phyloP scores from a whole-genome alignment of 2,888 invertebrate genomes.

The Phytoseiulus persimilis region DNA sequence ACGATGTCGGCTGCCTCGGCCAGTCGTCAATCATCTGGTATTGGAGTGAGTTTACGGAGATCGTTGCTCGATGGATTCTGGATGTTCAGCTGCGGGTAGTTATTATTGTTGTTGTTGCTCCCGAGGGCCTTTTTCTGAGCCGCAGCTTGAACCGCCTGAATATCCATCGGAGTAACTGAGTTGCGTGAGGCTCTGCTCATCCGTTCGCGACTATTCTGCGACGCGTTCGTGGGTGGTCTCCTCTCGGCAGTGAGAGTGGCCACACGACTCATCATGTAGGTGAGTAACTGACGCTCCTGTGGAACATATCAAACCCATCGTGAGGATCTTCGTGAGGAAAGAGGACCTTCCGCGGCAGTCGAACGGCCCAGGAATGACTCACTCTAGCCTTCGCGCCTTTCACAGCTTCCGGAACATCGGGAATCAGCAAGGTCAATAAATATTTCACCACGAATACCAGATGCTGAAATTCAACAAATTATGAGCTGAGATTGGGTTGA shows the following conservation, averaged over 20 bases:
- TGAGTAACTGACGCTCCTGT: constrained; percentile 33
- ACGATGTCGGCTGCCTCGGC: neutral
- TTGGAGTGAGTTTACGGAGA: neutral
- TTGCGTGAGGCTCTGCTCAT: constrained; percentile 6
- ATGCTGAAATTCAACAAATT: constrained; percentile 41
- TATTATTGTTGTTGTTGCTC: constrained; percentile 21
- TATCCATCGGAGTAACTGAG: constrained; percentile 21
- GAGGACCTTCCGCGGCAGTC: neutral
- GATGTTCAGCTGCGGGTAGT: neutral
- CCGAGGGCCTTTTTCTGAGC: neutral
- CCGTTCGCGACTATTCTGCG: constrained; percentile 12
- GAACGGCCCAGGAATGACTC: neutral
- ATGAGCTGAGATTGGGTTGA: constrained; percentile 42
- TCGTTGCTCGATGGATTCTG: neutral
- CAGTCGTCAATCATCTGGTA: constrained; percentile 22
- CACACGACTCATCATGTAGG: constrained; percentile 33
- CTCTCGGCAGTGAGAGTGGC: constrained; percentile 22
- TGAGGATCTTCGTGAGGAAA: neutral
- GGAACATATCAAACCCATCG: neutral
- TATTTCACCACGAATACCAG: constrained; percentile 47
- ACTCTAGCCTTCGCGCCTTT: constrained; percentile 44
- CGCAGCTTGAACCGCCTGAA: constrained; percentile 24
- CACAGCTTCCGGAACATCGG: constrained; percentile 48
- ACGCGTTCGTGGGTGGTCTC: constrained; percentile 15
- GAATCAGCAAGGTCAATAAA: constrained; percentile 48